Percentiles rank a stretch among this genome's conserved stretches.
phyloP scores from a whole-genome alignment of 2,113 vertebrate genomes.

The Galeopterus variegatus region DNA sequence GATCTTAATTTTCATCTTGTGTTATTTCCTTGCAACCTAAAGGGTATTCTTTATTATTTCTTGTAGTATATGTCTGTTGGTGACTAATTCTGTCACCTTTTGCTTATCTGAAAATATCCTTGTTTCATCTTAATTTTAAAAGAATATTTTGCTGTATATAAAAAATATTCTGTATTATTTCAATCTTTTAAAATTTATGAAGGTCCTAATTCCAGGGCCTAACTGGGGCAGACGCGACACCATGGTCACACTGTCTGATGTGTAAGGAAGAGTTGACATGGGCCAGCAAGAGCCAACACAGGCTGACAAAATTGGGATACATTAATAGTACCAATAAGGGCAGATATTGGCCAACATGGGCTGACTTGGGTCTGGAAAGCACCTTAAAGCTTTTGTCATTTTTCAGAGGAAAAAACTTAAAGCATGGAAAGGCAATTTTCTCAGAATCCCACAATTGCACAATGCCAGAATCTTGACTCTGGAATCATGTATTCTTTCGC shows the following conservation, averaged over 20 bases:
- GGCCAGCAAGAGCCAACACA: background rate
- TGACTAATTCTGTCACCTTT: background rate
- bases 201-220: background rate
- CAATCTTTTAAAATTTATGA: background rate
- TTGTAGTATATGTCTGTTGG: background rate
- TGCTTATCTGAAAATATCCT: background rate
- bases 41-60: background rate
- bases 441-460: background rate
- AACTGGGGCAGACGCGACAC: too few species aligned
- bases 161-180: background rate
- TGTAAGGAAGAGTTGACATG: background rate
- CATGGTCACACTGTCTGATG: background rate
- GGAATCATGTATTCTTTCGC: background rate
- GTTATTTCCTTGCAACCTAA: background rate
- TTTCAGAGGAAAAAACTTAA: background rate
- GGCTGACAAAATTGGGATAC: background rate
- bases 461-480: background rate
- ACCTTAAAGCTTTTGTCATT: background rate
- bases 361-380: background rate
- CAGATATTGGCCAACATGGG: background rate
- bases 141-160: background rate
- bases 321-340: background rate
- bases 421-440: background rate
- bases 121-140: constrained; percentile 5
- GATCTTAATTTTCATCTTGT: background rate